phyloP scores from a whole-genome alignment of 2,888 invertebrate genomes.

The Encarsia formosa region DNA sequence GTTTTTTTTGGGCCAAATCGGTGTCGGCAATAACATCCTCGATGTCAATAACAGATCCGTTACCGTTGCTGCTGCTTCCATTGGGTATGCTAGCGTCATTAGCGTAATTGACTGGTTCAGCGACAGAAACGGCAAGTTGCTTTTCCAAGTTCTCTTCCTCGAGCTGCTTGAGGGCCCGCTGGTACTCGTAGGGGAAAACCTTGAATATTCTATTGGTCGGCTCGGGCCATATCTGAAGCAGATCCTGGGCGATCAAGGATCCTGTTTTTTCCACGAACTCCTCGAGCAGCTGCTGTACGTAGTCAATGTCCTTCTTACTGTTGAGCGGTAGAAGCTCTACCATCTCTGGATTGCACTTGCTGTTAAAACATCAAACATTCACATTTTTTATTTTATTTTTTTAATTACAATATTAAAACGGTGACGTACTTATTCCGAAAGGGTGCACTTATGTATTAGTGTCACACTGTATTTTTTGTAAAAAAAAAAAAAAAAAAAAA shows the following conservation, averaged over 20 bases:
- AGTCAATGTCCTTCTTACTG: conserved; percentile 69
- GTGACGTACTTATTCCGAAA: too few relatives aligned
- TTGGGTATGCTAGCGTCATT: conserved; percentile 43
- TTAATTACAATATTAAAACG: too few relatives aligned
- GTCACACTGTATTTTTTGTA: too few relatives aligned
- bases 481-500: too few relatives aligned
- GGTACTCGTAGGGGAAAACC: conserved; percentile 96
- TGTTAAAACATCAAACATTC: too few relatives aligned
- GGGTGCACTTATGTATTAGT: too few relatives aligned
- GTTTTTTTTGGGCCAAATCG: conserved; percentile 71
- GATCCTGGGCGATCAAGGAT: conserved; percentile 74
- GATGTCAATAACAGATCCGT: conserved; percentile 67
- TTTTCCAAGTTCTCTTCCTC: conserved; percentile 47
- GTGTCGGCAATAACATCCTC: conserved; percentile 83
- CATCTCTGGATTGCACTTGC: conserved; percentile 90
- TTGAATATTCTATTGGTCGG: conserved; percentile 81
- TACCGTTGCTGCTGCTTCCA: conserved; percentile 46
- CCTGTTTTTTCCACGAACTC: conserved; percentile 88
- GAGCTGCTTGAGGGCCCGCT: conserved; percentile 76
- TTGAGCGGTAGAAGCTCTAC: conserved; percentile 87
- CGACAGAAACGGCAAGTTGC: conserved; percentile 37
- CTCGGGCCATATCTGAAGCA: conserved; percentile 76
- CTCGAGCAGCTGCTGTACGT: conserved; percentile 71
- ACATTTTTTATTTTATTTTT: too few relatives aligned
- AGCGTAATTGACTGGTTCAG: too few relatives aligned